Conservation (phyloP, 2,888 invertebrate genomes). For the Drosophila peninsularis region DNA sequence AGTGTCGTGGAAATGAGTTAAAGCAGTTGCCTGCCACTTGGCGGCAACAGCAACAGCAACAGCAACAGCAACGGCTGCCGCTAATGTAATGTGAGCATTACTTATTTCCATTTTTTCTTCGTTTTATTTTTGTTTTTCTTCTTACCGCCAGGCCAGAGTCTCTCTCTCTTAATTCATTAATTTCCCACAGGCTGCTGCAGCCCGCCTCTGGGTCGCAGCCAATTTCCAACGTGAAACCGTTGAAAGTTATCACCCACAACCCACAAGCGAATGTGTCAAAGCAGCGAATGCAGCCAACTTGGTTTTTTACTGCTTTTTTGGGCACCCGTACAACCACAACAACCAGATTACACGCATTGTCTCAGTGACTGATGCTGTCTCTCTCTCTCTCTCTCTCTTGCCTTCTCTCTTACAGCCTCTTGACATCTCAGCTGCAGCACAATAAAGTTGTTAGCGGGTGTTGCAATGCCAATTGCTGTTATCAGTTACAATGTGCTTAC, state of each 20-base stretch:
- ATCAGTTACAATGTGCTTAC: slow-evolving; percentile 42
- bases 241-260: slow-evolving; percentile 77
- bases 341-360: slow-evolving; percentile 49
- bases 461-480: slow-evolving; percentile 49
- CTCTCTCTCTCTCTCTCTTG: not conserved
- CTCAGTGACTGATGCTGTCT: not conserved
- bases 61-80: slow-evolving; percentile 52
- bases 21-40: slow-evolving; percentile 64
- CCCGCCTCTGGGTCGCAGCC: slow-evolving; percentile 53
- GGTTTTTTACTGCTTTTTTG: slow-evolving; percentile 19
- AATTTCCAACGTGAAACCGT: slow-evolving; percentile 78
- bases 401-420: not conserved
- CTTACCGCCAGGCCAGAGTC: slow-evolving; percentile 43
- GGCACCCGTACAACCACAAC: slow-evolving; percentile 41
- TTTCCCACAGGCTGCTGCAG: slow-evolving; percentile 68
- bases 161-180: slow-evolving; percentile 73
- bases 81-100: slow-evolving; percentile 78
- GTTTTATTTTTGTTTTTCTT: slow-evolving; percentile 33
- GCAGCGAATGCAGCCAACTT: slow-evolving; percentile 33
- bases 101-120: slow-evolving; percentile 74
- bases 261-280: slow-evolving; percentile 44
- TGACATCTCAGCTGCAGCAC: slow-evolving; percentile 5
- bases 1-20: slow-evolving; percentile 81
- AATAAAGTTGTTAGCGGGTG: slow-evolving; percentile 54
- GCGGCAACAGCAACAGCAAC: slow-evolving; percentile 50